These are phyloP conservation scores for Alfaro cultratus DNA, from an alignment of 2,797 vertebrate species.

Conservation along the genomic window DNA sequence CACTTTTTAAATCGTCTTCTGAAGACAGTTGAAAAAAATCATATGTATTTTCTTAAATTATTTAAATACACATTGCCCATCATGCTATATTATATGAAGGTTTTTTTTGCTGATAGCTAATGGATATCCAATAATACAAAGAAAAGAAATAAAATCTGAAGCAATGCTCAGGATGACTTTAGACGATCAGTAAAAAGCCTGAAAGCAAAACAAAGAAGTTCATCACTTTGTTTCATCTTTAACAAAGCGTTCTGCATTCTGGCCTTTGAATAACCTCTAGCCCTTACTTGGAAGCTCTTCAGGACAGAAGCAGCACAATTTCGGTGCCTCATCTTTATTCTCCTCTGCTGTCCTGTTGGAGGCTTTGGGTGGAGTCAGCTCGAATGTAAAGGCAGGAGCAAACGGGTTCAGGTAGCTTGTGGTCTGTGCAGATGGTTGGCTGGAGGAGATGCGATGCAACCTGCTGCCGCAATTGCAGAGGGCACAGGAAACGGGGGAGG, in stretches of 20 bases:
- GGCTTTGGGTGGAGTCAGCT: conserved; percentile 58
- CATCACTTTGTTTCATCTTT: not conserved
- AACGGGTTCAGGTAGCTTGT: conserved; percentile 22
- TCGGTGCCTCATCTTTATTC: conserved; percentile 23
- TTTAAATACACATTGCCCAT: not conserved
- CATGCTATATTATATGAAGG: not conserved
- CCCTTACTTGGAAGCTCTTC: conserved; percentile 59
- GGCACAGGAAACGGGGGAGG: conserved; percentile 78
- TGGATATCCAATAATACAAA: not conserved
- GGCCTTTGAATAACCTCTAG: not conserved
- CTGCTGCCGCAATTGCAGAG: conserved; percentile 76
- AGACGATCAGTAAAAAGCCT: not conserved
- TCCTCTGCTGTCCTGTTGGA: conserved; percentile 12
- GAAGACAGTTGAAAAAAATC: not conserved
- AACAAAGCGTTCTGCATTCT: not conserved
- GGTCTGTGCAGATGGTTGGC: conserved; percentile 56
- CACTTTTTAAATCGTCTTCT: not conserved
- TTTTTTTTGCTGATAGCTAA: not conserved
- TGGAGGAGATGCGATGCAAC: conserved; percentile 66
- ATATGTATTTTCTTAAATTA: not conserved
- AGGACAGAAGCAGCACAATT: conserved; percentile 31
- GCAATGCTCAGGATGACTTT: not conserved
- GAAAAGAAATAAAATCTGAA: not conserved
- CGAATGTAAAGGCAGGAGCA: conserved; percentile 35
- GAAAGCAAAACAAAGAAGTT: not conserved